Conservation (phyloP, 1,140 invertebrate genomes). For the Caenorhabditis latens region DNA sequence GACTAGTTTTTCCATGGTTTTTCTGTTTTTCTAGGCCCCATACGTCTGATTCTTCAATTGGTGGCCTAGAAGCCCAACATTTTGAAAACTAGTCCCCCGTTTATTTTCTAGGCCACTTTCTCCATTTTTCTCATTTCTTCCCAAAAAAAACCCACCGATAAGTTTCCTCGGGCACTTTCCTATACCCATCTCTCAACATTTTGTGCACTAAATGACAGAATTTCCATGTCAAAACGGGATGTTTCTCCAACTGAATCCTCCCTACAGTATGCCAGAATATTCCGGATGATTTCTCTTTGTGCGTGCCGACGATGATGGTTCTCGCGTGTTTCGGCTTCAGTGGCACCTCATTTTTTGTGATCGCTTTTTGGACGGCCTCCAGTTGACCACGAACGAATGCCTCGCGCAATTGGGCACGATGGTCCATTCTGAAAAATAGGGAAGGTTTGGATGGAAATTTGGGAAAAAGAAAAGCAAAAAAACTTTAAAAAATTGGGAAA, state of each 20-base stretch:
- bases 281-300: conserved; percentile 71
- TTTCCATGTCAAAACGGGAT: conserved; percentile 94
- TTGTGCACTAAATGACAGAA: conserved; percentile 98
- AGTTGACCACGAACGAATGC: conserved; percentile 66
- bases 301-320: conserved; percentile 76
- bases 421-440: conserved; percentile 2
- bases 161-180: conserved; percentile 81
- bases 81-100: too few species aligned
- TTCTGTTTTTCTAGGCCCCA: too few species aligned
- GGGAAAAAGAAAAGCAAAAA: not conserved
- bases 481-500: not conserved
- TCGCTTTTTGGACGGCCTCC: conserved; percentile 74
- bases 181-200: conserved; percentile 92
- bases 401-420: conserved; percentile 37
- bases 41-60: too few species aligned
- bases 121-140: too few species aligned
- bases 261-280: conserved; percentile 76
- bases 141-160: conserved; percentile 23
- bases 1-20: too few species aligned
- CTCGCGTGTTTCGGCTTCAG: conserved; percentile 77
- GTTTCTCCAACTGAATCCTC: conserved; percentile 75
- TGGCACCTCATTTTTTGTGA: conserved; percentile 75
- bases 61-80: too few species aligned
- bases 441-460: not conserved
- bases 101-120: too few species aligned